These are phyloP conservation scores for Nipponia nippon DNA, from an alignment of 2,113 vertebrate genomes.

Conservation along the genomic window DNA sequence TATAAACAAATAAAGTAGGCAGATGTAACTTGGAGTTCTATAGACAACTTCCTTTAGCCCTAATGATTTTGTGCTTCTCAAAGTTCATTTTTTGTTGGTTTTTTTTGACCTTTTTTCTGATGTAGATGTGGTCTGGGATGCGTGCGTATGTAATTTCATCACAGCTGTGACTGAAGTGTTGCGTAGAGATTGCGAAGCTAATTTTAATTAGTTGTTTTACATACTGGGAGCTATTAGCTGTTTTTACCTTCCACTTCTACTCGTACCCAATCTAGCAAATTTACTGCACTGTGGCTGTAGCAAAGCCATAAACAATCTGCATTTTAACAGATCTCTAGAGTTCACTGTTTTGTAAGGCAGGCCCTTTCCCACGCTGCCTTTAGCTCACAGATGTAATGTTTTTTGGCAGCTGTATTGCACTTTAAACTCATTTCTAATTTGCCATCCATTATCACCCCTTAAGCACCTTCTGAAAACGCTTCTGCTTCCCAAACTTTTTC, in stretches of 20 bases:
- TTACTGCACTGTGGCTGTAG: background rate
- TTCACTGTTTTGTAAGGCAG: background rate
- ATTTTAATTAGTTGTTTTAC: background rate
- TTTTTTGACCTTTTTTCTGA: background rate
- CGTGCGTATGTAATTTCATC: background rate
- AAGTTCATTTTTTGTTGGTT: background rate
- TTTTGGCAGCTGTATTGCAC: constrained; percentile 2
- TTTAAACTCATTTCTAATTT: background rate
- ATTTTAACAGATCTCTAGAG: background rate
- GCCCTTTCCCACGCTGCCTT: background rate
- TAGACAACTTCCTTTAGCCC: background rate
- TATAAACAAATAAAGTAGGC: background rate
- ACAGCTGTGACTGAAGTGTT: background rate
- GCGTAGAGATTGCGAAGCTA: background rate
- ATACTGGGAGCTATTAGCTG: background rate
- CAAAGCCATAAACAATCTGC: background rate
- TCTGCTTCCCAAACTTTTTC: background rate
- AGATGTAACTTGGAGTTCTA: background rate
- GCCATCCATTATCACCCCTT: background rate
- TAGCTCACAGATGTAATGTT: background rate
- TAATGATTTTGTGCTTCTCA: background rate
- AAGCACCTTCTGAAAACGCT: background rate
- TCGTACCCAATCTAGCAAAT: background rate
- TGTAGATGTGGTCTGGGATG: background rate
- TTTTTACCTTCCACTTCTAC: background rate